These are phyloP conservation scores for Helarctos malayanus DNA, from an alignment of 2,797 vertebrate genomes.

Conservation along the genomic window DNA sequence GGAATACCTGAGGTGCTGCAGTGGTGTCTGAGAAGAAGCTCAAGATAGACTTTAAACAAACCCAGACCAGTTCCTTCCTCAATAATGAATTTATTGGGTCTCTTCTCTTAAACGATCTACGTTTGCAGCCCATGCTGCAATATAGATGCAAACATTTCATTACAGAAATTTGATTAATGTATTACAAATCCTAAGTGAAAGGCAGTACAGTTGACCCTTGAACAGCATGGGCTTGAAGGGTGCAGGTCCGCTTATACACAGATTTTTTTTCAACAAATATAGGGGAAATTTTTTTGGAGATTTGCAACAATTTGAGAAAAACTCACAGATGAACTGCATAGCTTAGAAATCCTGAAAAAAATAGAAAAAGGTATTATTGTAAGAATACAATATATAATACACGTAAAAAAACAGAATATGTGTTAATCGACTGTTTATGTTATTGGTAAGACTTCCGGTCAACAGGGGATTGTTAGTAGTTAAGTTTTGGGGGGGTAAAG, in stretches of 20 bases:
- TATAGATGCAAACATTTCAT: neutral
- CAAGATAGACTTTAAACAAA: neutral
- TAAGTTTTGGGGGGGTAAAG: neutral
- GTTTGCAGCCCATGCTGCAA: neutral
- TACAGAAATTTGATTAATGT: neutral
- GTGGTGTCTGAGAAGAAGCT: neutral
- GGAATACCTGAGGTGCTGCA: neutral
- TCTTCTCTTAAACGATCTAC: neutral
- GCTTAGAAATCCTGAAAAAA: neutral
- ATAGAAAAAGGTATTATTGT: neutral
- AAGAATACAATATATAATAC: neutral
- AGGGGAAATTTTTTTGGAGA: neutral
- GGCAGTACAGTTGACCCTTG: neutral
- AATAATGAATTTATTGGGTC: neutral
- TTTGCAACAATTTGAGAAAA: neutral
- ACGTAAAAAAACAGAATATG: neutral
- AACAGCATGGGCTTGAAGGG: neutral
- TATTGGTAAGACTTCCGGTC: neutral
- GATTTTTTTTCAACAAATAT: neutral
- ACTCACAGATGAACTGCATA: neutral
- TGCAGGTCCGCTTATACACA: neutral
- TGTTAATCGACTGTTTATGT: neutral
- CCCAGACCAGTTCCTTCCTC: neutral
- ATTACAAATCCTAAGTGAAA: neutral
- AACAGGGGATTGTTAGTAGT: neutral